phyloP scores from a whole-genome alignment of 2,888 invertebrate genomes.

The Lasioglossum malachurum region DNA sequence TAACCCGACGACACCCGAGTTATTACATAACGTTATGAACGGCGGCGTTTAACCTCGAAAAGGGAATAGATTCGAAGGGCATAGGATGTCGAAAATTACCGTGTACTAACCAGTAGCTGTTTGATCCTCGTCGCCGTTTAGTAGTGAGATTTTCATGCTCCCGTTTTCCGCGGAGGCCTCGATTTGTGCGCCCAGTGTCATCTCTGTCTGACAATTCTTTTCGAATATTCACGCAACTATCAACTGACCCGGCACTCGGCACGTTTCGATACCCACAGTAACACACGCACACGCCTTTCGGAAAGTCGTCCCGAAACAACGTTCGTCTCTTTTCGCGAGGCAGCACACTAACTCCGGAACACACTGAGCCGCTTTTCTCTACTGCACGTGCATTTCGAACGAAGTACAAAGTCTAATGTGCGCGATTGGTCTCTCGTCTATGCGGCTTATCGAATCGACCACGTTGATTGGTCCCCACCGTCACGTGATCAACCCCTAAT shows the following conservation, averaged over 20 bases:
- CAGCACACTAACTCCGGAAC: constrained; percentile 61
- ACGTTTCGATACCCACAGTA: constrained; percentile 37
- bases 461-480: constrained; percentile 19
- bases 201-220: constrained; percentile 63
- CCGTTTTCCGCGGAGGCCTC: constrained; percentile 82
- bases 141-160: constrained; percentile 78
- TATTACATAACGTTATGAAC: constrained; percentile 67
- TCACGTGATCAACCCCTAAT: constrained; percentile 45
- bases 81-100: constrained; percentile 25
- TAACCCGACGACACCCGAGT: constrained; percentile 37
- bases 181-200: constrained; percentile 84
- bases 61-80: constrained; percentile 7
- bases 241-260: constrained; percentile 15
- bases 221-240: constrained; percentile 40
- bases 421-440: constrained; percentile 43
- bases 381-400: constrained; percentile 79
- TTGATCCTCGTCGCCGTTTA: constrained; percentile 76
- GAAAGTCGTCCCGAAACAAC: constrained; percentile 55
- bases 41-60: constrained; percentile 54
- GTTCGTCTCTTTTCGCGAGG: constrained; percentile 66
- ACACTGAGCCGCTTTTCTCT: constrained; percentile 66
- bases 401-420: constrained; percentile 73
- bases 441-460: neutral
- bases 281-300: constrained; percentile 63
- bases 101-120: constrained; percentile 68